Evolutionary conservation across 1,140 invertebrate species (phyloP).

Genomic region (Diprion similis): DNA sequence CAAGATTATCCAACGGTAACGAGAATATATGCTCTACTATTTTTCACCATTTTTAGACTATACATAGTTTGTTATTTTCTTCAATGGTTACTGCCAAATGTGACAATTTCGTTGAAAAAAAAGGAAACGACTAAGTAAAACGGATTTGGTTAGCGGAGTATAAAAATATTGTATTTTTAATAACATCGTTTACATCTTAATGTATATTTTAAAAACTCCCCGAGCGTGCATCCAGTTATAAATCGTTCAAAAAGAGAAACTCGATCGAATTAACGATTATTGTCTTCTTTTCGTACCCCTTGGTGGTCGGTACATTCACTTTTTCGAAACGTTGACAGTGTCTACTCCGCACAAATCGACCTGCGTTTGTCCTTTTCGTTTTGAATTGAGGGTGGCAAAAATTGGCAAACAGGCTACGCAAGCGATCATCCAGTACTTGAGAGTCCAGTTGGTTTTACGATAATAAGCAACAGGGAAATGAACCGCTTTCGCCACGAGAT

Average conservation of each 20-base stretch:
- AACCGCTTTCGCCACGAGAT: neutral
- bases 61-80: neutral
- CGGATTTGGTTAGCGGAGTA: neutral
- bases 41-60: too few species aligned
- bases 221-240: too few species aligned
- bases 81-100: neutral
- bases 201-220: too few species aligned
- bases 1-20: slow-evolving; percentile 32
- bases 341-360: too few species aligned
- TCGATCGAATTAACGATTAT: too few species aligned
- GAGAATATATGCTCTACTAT: too few species aligned
- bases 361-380: too few species aligned
- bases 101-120: neutral
- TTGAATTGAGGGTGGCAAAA: neutral
- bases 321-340: too few species aligned
- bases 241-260: too few species aligned
- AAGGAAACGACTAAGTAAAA: neutral
- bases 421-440: neutral
- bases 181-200: neutral
- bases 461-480: neutral
- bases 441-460: neutral
- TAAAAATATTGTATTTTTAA: neutral
- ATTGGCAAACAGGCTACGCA: neutral
- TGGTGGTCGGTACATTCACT: too few species aligned
- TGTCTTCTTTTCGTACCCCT: too few species aligned